Evolutionary conservation across 2,797 vertebrate species (phyloP), one percentile per base, ranked within the genome.

Genomic region (Muscicapa comitata): DNA sequence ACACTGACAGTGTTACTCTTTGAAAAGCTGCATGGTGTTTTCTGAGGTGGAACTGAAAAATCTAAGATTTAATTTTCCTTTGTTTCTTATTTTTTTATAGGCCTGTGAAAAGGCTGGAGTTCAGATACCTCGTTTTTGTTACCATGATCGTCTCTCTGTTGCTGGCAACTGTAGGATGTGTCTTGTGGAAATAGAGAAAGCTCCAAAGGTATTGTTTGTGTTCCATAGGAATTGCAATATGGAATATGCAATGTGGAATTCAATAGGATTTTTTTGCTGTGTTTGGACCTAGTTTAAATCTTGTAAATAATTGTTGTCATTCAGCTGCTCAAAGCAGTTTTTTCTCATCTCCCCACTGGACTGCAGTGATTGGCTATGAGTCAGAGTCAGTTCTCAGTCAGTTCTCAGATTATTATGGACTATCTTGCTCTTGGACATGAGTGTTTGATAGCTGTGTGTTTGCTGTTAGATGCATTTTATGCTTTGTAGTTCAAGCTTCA

Each of bases 91-190:
- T 88, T 54, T 54, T 65, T 95, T 53, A 6, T 92, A 99, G 99
- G 99, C 99, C 38, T 99, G 99, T 96, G 99, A 99, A 96, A 99
- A 98, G 92, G 98, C 98, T 94, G 99, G 99, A 73, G 98, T 99
- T 93, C 99, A 99, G 97, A 99, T 99, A 90, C 99, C 99, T 67
- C 98, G 99, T 26, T 99, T 99, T 97, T 99, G 99, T 97, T 99
- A 99, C 63, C 99, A 99, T 13, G 99, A 99, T 96, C 98, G 99
- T 42, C 98, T 99, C 88, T 99, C 99, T 5, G 98, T 99, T 73
- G 99, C 99, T 61, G 99, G 99, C 93, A 99, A 99, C 97, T 99
- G 99, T 93, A 98, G 99, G 37, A 99, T 99, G 99, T 99, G 99
- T 97, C 97, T 99, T 94, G 99, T 99, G 94, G 99, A 99, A 98